Evolutionary conservation across 1,140 invertebrate genomes (phyloP), one percentile per base, ranked within the genome.

Genomic region (Bombus sylvicola): DNA sequence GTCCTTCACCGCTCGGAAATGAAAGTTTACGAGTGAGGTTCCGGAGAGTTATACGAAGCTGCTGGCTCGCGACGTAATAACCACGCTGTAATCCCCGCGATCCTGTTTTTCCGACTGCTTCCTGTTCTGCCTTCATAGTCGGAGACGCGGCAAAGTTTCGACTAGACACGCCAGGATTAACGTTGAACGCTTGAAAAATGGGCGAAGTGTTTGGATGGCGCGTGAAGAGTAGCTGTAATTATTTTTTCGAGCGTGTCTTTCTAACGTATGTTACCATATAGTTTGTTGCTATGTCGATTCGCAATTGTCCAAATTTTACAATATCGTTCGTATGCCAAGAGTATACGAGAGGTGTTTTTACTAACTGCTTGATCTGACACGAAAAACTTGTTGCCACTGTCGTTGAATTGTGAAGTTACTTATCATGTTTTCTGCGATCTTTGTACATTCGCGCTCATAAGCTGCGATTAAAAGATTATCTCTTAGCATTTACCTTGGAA

Each of bases 11-110:
- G 18, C 31, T 59, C 34, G 81, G 53, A 66, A 75, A 47, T 74
- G 41, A 47, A 75, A 64, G 57, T 82, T 75, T 82, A 37, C 72
- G 72, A 47, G 81, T 37, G 39, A 53, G 43, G 31, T 53, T 57
- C 43, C 31, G 41, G 3, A 12, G 31, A 37, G 77, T 80, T 80
- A 39, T 57, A 72, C 41, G 68, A 81, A 72, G 37, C 39, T 28
- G 2, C 13, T 34, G 28, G 37, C n/a, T 34, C n/a, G 41, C 66
- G 34, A n/a, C 31, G 59, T n/a, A 39, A 66, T 66, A 66, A 34
- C 25, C 15, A 15, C 18, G 39, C 8, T 47, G 31, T 69, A 47
- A 69, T 59, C 79, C 62, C 4, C 59, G 37, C 59, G 31, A 43
- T 81, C 39, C 59, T 73, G n/a, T 81, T 81, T 71, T 81, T 53